Base-by-base conservation (phyloP, 1,140 invertebrate species). In the Chrysomallon squamiferum region DNA sequence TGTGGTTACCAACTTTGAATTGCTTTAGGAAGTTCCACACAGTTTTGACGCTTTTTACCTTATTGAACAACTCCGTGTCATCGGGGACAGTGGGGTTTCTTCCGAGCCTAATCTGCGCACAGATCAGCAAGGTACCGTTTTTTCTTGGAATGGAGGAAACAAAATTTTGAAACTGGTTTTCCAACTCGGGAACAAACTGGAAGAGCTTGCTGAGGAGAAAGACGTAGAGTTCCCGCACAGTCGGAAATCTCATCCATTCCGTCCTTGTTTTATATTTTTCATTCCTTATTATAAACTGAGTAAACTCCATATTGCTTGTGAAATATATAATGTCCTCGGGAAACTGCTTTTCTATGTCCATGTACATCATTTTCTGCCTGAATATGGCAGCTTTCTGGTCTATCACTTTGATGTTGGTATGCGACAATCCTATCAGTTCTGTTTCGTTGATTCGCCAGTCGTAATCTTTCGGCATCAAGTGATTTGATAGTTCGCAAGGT, bases 81-180 rank as follows among this genome's bases (percentile, higher is more conserved):
- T 20, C 52, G 25, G 69, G 71, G 13, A 73, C 60, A 22, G 63
- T 65, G 0, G 65, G 66, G 50, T 71, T 77, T 35, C 60, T 60
- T 22, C 73, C 75, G 13, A 72, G 60, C 38, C 75, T 50, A 5
- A 73, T 67, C 27, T 77, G 75, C 3, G 54, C 59, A 58, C 75
- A 77, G 1, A 73, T 47, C 5, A 77, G 13, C 50, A 20, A 20
- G 3, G 29, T 15, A 3, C 50, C 50, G 18, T 54, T 54, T 20
- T 27, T 30, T 54, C 50, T 54, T 2, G 50, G 50, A 27, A 54
- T 27, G 22, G 22, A 13, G n/a, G 50, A 54, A 20, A 22, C 25
- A 30, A 54, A 54, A 30, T 54, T 54, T 25, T 15, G 15, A 4
- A 54, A 27, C n/a, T 30, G n/a, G 22, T 20, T 25, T 27, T 27